Base-by-base conservation (phyloP, 1,140 invertebrate species). In the Tetragnatha versicolor region DNA sequence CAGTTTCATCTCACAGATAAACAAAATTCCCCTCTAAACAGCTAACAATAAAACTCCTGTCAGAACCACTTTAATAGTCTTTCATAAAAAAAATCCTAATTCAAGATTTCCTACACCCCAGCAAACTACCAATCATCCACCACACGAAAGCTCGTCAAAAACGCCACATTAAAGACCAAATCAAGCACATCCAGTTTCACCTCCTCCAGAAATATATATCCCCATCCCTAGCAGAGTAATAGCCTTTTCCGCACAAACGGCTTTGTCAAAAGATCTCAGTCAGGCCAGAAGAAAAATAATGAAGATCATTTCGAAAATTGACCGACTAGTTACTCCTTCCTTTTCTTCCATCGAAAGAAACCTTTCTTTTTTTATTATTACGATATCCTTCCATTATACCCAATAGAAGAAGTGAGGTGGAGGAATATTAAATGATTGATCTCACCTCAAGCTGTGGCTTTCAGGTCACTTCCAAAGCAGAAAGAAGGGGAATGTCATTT, bases 401-500 rank as follows among this genome's bases (percentile, higher is more conserved):
- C 27, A 33, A 33, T 35, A 3, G 14, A 29, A n/a, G n/a, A n/a
- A n/a, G n/a, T n/a, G 29, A 58, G 29, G 29, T 33, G 14, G 35
- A 58, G 29, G 29, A 33, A 58, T 17, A 58, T 58, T 58, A 58
- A 58, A 58, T 58, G 53, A 31, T 58, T 58, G 35, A 58, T 58
- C 29, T 10, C 10, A 33, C 27, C 20, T 7, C 7, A 5, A n/a
- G 5, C 55, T 33, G 55, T n/a, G 55, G 17, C 55, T 20, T 58
- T 51, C 35, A 33, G 55, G 29, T 31, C n/a, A n/a, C n/a, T n/a
- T 14, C 14, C 0, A n/a, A n/a, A 33, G 17, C 9, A 25, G 10
- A 2, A 17, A n/a, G 14, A 9, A 17, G 3, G 29, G 12, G 20
- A 58, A 58, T 58, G 35, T 33, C 55, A 33, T n/a, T 20, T 58